Evolutionary conservation across 2,797 vertebrate species (phyloP), one percentile per base, ranked within the genome.

Genomic region (Allobates femoralis): DNA sequence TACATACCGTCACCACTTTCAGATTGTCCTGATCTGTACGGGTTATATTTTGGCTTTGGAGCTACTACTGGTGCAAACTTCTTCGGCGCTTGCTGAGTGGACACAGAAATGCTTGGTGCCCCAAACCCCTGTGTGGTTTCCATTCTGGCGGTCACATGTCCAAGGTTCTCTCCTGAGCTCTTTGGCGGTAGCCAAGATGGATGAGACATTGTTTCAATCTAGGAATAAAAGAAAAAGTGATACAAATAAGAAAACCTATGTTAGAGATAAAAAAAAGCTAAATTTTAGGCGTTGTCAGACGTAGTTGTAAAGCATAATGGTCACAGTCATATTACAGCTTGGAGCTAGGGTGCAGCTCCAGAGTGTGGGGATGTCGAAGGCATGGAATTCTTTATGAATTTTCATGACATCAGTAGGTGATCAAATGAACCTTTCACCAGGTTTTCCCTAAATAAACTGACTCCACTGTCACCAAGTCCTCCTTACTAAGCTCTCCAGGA

Each of bases 31-130:
- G 89, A 90, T 90, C 98, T 97, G 91, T 98, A 99, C 0, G 98
- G 98, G 90, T 99, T 99, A 91, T 97, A 99, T 91, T 99, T 99
- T 23, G 98, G 98, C 86, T 99, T 99, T 55, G 98, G 98, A 19
- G 98, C 98, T 3, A 99, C 98, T 7, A 98, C 93, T 0, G 98
- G 98, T 0, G 98, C 97, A 92, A 97, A 99, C 89, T 99, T 99
- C 95, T 98, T 99, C 34, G 98, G 98, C 0, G 94, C 85, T 90
- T 99, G 98, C 86, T 99, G 98, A 89, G 97, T 98, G 64, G 98
- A 99, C 85, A 99, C 91, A 0, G 98, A 99, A 93, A 99, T 98
- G 92, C 97, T 99, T 8, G 97, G 95, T 2, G 94, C 97, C 2
- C 97, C 97, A 90, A 98, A 93, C 81, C 96, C 94, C 15, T 96